phyloP scores from a whole-genome alignment of 2,888 invertebrate species.

The Arge pagana region DNA sequence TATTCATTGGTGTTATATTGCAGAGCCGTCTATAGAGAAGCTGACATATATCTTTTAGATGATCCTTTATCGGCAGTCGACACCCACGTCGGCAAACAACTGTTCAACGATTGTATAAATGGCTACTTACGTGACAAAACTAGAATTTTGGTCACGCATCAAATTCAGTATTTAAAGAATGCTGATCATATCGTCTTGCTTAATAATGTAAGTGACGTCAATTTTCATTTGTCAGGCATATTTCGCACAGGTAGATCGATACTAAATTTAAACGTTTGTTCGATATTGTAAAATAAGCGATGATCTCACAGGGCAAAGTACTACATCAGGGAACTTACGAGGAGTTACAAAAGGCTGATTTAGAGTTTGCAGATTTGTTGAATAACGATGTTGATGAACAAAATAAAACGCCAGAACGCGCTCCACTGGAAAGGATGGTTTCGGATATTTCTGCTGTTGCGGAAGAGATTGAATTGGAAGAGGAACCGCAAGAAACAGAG shows the following conservation, averaged over 20 bases:
- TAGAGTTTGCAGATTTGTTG: constrained; percentile 60
- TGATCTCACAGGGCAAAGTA: constrained; percentile 67
- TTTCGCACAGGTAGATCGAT: too few species aligned
- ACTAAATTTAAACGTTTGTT: too few species aligned
- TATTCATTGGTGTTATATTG: not conserved
- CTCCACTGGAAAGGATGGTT: constrained; percentile 1
- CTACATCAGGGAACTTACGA: constrained; percentile 64
- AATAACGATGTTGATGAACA: constrained; percentile 55
- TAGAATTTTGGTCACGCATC: constrained; percentile 81
- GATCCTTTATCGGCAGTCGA: constrained; percentile 83
- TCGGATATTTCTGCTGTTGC: constrained; percentile 23
- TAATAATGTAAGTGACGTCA: constrained; percentile 65
- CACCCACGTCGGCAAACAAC: constrained; percentile 73
- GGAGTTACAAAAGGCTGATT: constrained; percentile 62
- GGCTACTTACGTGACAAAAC: constrained; percentile 69
- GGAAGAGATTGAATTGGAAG: constrained; percentile 51
- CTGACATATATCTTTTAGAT: constrained; percentile 77
- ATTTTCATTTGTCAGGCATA: too few species aligned
- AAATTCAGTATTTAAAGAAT: constrained; percentile 75
- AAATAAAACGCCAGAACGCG: constrained; percentile 31
- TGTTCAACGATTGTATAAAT: constrained; percentile 75
- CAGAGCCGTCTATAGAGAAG: constrained; percentile 76
- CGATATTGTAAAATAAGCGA: too few species aligned
- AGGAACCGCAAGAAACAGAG: constrained; percentile 65
- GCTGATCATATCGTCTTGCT: constrained; percentile 70